Conservation (phyloP, 2,113 vertebrate genomes). For the Ictidomys tridecemlineatus region DNA sequence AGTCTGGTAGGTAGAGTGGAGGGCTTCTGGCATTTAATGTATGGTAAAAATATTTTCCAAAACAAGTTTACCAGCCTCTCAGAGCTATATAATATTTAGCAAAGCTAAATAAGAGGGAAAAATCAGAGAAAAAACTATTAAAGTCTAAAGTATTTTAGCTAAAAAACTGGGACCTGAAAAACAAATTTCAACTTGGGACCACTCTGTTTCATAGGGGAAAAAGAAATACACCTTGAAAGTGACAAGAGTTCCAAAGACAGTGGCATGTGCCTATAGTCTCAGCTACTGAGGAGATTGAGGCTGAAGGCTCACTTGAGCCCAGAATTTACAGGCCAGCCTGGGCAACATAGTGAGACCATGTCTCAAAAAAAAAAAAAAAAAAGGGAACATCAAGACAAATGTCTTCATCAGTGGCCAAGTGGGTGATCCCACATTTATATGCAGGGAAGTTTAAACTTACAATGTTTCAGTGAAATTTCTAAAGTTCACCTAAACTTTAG, state of each 20-base stretch:
- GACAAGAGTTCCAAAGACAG: background rate
- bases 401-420: background rate
- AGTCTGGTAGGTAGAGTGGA: background rate
- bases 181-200: background rate
- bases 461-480: constrained; percentile 24
- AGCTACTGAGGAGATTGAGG: background rate
- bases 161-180: constrained; percentile 32
- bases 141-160: constrained; percentile 28
- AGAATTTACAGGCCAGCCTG: background rate
- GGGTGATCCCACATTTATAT: background rate
- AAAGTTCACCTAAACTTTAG: background rate
- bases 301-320: background rate
- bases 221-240: constrained; percentile 1
- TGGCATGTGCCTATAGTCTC: too few relatives aligned
- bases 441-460: background rate
- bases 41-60: constrained; percentile 47
- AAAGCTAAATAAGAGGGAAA: constrained; percentile 8
- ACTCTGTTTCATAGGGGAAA: background rate
- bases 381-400: background rate
- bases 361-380: background rate
- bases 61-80: background rate
- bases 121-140: constrained; percentile 15
- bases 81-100: background rate
- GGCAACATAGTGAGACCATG: background rate
- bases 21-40: background rate